Percentiles rank a stretch among this genome's conserved stretches.
These are phyloP conservation scores for Sipha maydis DNA, from an alignment of 2,888 invertebrate species.

Conservation along the genomic window DNA sequence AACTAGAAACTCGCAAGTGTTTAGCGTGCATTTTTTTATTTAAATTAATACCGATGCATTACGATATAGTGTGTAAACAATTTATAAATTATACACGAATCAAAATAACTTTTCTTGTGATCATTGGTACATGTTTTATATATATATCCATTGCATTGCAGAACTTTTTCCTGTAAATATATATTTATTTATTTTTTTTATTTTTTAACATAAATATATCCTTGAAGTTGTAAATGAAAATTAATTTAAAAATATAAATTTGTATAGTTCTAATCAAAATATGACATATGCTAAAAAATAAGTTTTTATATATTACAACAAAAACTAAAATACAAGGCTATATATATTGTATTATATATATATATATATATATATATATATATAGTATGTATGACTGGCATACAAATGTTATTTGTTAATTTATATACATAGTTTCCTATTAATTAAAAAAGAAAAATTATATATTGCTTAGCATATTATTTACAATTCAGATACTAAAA, in stretches of 20 bases:
- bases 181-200: background rate
- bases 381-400: slow-evolving; percentile 17
- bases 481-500: slow-evolving; percentile 49
- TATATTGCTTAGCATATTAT: slow-evolving; percentile 50
- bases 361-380: background rate
- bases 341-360: background rate
- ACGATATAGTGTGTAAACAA: background rate
- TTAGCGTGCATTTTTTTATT: too few relatives aligned
- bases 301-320: slow-evolving; percentile 8
- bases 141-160: background rate
- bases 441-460: slow-evolving; percentile 32
- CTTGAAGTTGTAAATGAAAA: background rate
- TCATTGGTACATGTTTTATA: background rate
- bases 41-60: too few relatives aligned
- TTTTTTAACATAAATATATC: background rate
- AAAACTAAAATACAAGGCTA: slow-evolving; percentile 24
- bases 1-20: background rate
- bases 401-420: slow-evolving; percentile 3
- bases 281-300: slow-evolving; percentile 7
- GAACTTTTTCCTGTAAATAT: background rate
- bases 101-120: background rate
- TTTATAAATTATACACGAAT: background rate
- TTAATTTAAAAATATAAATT: slow-evolving; percentile 8
- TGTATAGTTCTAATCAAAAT: background rate
- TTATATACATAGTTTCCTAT: slow-evolving; percentile 32